These are phyloP conservation scores for Latrodectus elegans DNA, from an alignment of 2,888 invertebrate species.

Conservation along the genomic window DNA sequence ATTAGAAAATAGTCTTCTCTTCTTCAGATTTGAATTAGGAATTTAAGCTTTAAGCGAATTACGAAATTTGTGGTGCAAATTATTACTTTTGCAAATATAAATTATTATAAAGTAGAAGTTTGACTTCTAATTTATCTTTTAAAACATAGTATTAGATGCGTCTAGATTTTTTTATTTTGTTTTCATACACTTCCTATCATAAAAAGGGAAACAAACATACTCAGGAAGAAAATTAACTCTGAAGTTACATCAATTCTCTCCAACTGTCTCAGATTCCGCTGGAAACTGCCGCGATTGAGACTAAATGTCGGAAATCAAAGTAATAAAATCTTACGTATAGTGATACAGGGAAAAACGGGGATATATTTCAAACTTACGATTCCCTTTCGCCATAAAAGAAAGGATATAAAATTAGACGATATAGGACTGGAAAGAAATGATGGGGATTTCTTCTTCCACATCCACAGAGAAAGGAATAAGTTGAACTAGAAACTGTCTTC, in stretches of 20 bases:
- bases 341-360: neutral
- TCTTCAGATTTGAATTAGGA: too few relatives aligned
- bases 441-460: neutral
- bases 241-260: neutral
- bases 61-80: too few relatives aligned
- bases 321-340: conserved; percentile 21
- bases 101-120: too few relatives aligned
- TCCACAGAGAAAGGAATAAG: neutral
- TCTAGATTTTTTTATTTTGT: too few relatives aligned
- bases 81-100: too few relatives aligned
- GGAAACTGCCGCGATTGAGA: neutral
- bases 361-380: conserved; percentile 5
- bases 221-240: too few relatives aligned
- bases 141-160: too few relatives aligned
- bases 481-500: neutral
- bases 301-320: neutral
- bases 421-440: conserved; percentile 1
- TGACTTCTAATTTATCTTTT: too few relatives aligned
- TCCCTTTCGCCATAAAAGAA: neutral
- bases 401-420: neutral
- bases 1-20: too few relatives aligned
- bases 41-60: too few relatives aligned
- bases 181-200: too few relatives aligned
- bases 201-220: too few relatives aligned
- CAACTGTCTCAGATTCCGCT: neutral